A percentile compares a stretch with the other conserved stretches of the same genome.
These are phyloP conservation scores for Phyllopteryx taeniolatus DNA, from an alignment of 2,113 vertebrate species.

Conservation along the genomic window DNA sequence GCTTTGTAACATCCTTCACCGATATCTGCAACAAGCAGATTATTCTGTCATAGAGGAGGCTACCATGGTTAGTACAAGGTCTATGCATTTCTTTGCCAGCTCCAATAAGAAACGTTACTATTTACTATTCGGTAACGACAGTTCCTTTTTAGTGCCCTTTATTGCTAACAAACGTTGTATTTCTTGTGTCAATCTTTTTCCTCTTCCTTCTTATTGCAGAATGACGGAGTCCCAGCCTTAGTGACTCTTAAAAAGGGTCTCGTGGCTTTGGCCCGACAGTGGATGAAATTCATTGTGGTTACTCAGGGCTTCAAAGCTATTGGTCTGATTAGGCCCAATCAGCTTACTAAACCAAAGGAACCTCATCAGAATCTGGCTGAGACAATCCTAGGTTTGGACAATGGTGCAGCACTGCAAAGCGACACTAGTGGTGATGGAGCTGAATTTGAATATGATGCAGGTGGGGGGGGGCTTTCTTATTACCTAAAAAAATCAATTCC, in stretches of 20 bases:
- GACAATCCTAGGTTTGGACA: conserved; percentile 80
- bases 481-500: background rate
- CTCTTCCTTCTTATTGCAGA: conserved; percentile 66
- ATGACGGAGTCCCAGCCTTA: conserved; percentile 91
- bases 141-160: background rate
- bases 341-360: conserved; percentile 79
- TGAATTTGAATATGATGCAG: conserved; percentile 97
- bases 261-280: conserved; percentile 92
- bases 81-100: background rate
- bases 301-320: conserved; percentile 96
- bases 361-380: conserved; percentile 66
- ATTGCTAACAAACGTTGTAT: background rate
- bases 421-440: conserved; percentile 96
- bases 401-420: conserved; percentile 86
- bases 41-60: conserved; percentile 94
- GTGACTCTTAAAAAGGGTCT: conserved; percentile 97
- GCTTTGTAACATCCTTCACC: conserved; percentile 93
- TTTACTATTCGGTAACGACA: background rate
- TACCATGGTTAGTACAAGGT: conserved; percentile 82
- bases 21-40: conserved; percentile 94
- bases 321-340: conserved; percentile 83
- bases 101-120: background rate
- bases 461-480: conserved; percentile 63
- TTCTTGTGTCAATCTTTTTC: background rate
- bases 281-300: conserved; percentile 99